These are phyloP conservation scores for Octonoba sinensis DNA, from an alignment of 2,888 invertebrate species.

Conservation along the genomic window DNA sequence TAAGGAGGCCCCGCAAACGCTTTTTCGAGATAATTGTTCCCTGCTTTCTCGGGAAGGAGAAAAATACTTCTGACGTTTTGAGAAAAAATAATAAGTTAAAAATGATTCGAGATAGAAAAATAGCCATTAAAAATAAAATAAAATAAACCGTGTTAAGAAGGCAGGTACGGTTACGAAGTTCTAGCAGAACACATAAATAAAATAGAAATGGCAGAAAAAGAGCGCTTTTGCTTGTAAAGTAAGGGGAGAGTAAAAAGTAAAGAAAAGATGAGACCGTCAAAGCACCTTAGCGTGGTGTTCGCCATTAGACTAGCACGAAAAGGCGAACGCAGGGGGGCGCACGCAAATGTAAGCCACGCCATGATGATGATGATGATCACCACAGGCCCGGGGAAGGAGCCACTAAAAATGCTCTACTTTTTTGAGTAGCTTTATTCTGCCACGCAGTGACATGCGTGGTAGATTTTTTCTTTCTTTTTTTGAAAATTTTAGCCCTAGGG, in stretches of 20 bases:
- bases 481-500: too few species aligned
- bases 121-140: conserved; percentile 1
- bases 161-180: too few species aligned
- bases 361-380: conserved; percentile 39
- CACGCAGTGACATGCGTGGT: neutral
- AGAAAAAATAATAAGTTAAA: too few species aligned
- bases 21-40: conserved; percentile 20
- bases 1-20: conserved; percentile 1
- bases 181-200: conserved; percentile 14
- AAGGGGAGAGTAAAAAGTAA: neutral
- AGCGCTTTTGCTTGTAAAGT: neutral
- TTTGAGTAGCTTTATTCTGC: conserved; percentile 21
- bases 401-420: conserved; percentile 21
- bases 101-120: too few species aligned
- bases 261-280: conserved; percentile 12
- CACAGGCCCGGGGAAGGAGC: neutral
- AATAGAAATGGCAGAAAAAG: conserved; percentile 6
- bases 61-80: too few species aligned
- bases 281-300: conserved; percentile 26
- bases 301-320: conserved; percentile 51
- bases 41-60: neutral
- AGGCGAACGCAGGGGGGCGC: conserved; percentile 6
- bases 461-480: neutral
- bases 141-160: neutral
- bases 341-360: conserved; percentile 17